Base-by-base conservation (phyloP, 2,888 invertebrate genomes). In the Hoplodrina ambigua region DNA sequence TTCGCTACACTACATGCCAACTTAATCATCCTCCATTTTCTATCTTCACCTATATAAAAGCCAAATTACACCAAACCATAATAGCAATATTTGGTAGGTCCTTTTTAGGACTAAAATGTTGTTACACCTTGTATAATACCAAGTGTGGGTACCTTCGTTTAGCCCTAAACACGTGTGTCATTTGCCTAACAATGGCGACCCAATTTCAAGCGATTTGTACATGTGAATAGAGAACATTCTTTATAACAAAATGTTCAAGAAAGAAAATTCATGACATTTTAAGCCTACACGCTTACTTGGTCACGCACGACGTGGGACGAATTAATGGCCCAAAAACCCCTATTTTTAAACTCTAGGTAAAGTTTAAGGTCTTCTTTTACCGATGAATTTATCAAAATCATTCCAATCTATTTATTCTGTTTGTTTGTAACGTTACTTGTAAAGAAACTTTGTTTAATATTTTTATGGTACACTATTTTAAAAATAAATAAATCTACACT, bases 141-240 rank as follows among this genome's bases (percentile, higher is more conserved):
- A 53, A 19, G 20, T 66, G 20, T 54, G 54, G 46, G 15, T 46
- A 46, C 33, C 15, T 58, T 54, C 37, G 11, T 57, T 54, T 20
- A 66, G 33, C 50, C 44, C 13, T 66, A 41, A 69, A 50, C 54
- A 54, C 41, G 57, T 54, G 25, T 57, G 49, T 55, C 8, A 63
- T 71, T 78, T 74, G 59, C 74, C 37, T 71, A 70, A 74, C 54
- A 69, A 74, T 55, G 50, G 54, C 46, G 61, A 59, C 74, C 64
- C 68, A 68, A 70, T 77, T 81, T 66, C 56, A 56, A 63, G 55
- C 57, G 49, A 70, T 67, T 81, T 77, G 52, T 62, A 55, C 33
- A 55, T 56, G 25, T 63, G 56, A 64, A 74, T 44, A 50, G 53
- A 56, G 54, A 59, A 44, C 30, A 55, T 67, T 67, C 7, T 59